Percentiles rank a stretch among this genome's conserved stretches.
Conservation (phyloP, 2,888 invertebrate genomes). For the Noctua comes region DNA sequence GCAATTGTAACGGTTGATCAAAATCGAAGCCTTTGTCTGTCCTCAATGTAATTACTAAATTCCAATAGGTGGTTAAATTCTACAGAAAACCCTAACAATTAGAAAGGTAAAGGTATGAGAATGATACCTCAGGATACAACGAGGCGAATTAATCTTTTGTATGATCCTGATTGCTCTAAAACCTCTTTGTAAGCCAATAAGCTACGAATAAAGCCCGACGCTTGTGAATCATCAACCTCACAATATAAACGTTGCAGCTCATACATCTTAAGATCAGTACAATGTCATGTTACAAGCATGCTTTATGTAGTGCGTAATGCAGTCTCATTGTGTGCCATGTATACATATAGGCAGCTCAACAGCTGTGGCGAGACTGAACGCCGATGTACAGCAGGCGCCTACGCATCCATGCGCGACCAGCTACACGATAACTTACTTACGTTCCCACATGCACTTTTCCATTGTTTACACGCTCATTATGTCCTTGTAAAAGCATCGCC, state of each 20-base stretch:
- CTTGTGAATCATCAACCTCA: slow-evolving; percentile 35
- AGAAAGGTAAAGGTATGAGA: not conserved
- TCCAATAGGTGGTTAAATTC: slow-evolving; percentile 17
- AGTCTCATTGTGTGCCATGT: slow-evolving; percentile 47
- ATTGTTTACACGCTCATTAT: slow-evolving; percentile 70
- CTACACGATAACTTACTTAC: slow-evolving; percentile 67
- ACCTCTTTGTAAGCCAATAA: slow-evolving; percentile 24
- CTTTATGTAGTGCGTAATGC: slow-evolving; percentile 44
- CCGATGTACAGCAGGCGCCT: slow-evolving; percentile 67
- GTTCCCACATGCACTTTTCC: slow-evolving; percentile 74
- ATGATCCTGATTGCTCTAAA: not conserved
- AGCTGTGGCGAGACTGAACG: slow-evolving; percentile 51
- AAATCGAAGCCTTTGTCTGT: slow-evolving; percentile 30
- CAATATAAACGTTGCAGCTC: slow-evolving; percentile 33
- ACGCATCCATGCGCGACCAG: slow-evolving; percentile 75
- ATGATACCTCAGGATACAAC: not conserved
- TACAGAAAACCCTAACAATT: slow-evolving; percentile 18
- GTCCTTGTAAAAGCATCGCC: slow-evolving; percentile 56
- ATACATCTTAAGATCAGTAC: slow-evolving; percentile 45
- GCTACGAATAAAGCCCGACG: slow-evolving; percentile 9
- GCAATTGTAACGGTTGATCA: slow-evolving; percentile 43
- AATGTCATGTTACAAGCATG: slow-evolving; percentile 41
- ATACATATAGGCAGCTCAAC: slow-evolving; percentile 36
- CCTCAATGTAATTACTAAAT: slow-evolving; percentile 18
- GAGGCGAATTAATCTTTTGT: slow-evolving; percentile 6